Evolutionary conservation across 2,797 vertebrate genomes (phyloP).

Genomic region (Argentina silus): DNA sequence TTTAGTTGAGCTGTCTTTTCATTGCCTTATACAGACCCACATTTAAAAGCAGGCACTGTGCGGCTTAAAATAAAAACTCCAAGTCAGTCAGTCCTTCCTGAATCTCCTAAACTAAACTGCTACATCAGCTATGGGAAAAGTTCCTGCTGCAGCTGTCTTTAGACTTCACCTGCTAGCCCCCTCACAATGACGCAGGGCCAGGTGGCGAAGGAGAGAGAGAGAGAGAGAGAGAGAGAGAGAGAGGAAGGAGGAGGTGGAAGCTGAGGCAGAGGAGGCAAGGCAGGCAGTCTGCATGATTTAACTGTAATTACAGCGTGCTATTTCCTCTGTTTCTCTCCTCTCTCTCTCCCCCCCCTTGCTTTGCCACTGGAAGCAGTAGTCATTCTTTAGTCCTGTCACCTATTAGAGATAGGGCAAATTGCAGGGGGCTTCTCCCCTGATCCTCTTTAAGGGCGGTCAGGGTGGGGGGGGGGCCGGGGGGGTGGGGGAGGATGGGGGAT

Average conservation of each 20-base stretch:
- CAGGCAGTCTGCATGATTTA: slow-evolving; percentile 74
- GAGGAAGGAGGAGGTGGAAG: not conserved
- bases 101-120: slow-evolving; percentile 76
- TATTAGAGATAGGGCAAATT: slow-evolving; percentile 74
- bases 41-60: slow-evolving; percentile 68
- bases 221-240: slow-evolving; percentile 28
- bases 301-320: slow-evolving; percentile 79
- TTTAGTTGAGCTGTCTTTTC: slow-evolving; percentile 47
- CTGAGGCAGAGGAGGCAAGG: not conserved
- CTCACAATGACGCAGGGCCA: slow-evolving; percentile 69
- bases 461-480: slow-evolving; percentile 25
- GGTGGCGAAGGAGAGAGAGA: slow-evolving; percentile 67
- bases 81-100: slow-evolving; percentile 69
- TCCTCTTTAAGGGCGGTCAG: slow-evolving; percentile 59
- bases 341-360: slow-evolving; percentile 68
- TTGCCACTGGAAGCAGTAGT: slow-evolving; percentile 68
- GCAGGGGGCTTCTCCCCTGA: slow-evolving; percentile 62
- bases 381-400: slow-evolving; percentile 83
- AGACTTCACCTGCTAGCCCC: slow-evolving; percentile 65
- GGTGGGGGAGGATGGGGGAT: slow-evolving; percentile 15
- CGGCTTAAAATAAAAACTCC: slow-evolving; percentile 67
- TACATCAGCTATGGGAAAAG: slow-evolving; percentile 72
- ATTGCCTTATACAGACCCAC: slow-evolving; percentile 40
- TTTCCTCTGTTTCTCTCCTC: slow-evolving; percentile 74
- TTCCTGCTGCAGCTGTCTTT: slow-evolving; percentile 55